phyloP scores from a whole-genome alignment of 2,888 invertebrate species.

The Mesochorus sp. region DNA sequence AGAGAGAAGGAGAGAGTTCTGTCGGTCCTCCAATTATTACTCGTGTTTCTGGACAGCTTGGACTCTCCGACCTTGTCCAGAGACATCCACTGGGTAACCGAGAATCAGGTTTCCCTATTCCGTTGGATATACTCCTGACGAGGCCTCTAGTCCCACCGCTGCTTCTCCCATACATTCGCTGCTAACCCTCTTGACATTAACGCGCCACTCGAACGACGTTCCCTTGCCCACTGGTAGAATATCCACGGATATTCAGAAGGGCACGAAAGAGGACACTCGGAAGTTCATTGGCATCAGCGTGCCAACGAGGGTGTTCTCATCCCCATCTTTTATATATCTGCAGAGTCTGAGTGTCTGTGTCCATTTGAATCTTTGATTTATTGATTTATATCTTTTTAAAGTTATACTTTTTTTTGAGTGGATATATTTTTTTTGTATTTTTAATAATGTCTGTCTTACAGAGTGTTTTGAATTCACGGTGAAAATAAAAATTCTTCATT shows the following conservation, averaged over 20 bases:
- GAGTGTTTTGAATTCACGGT: too few species aligned
- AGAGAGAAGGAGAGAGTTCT: neutral
- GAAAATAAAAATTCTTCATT: too few species aligned
- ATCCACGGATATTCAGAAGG: slow-evolving; percentile 11
- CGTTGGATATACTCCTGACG: slow-evolving; percentile 16
- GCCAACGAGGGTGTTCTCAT: slow-evolving; percentile 41
- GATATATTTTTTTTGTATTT: too few species aligned
- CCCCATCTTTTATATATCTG: neutral
- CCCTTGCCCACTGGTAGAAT: slow-evolving; percentile 6
- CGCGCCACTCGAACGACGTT: slow-evolving; percentile 49
- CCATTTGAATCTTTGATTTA: neutral
- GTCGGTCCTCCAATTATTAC: slow-evolving; percentile 36
- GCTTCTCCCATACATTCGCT: slow-evolving; percentile 8
- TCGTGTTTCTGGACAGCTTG: neutral
- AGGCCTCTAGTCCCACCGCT: slow-evolving; percentile 3
- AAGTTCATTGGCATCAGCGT: slow-evolving; percentile 33
- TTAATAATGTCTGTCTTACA: too few species aligned
- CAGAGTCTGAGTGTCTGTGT: slow-evolving; percentile 1
- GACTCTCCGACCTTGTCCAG: neutral
- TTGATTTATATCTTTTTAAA: too few species aligned
- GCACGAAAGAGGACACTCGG: slow-evolving; percentile 22
- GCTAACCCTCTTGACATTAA: slow-evolving; percentile 56
- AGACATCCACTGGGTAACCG: neutral
- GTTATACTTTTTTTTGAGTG: too few species aligned
- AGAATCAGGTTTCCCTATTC: slow-evolving; percentile 16